Percentiles rank a stretch among this genome's conserved stretches.
Evolutionary conservation across 2,888 invertebrate species (phyloP).

Genomic region (Ochropleura plecta): DNA sequence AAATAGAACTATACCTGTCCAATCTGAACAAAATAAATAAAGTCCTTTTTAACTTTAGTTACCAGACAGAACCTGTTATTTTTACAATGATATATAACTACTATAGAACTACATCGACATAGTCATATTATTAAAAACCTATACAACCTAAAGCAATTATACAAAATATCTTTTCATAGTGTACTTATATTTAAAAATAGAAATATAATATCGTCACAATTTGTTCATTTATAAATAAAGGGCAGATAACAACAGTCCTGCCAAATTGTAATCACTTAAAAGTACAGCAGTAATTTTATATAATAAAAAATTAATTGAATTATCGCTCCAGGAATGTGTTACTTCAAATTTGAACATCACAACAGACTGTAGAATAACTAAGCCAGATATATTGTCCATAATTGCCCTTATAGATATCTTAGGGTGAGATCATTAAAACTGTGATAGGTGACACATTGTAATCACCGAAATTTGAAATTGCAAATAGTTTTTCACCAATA

Average conservation of each 20-base stretch:
- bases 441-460: slow-evolving; percentile 42
- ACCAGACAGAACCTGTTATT: slow-evolving; percentile 82
- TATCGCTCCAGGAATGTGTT: slow-evolving; percentile 76
- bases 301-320: slow-evolving; percentile 43
- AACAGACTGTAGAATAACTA: slow-evolving; percentile 45
- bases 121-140: slow-evolving; percentile 78
- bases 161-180: slow-evolving; percentile 87
- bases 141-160: slow-evolving; percentile 90
- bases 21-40: slow-evolving; percentile 86
- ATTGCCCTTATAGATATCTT: slow-evolving; percentile 45
- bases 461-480: slow-evolving; percentile 42
- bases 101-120: slow-evolving; percentile 78
- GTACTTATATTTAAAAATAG: slow-evolving; percentile 84
- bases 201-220: slow-evolving; percentile 84
- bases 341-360: slow-evolving; percentile 52
- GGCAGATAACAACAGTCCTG: slow-evolving; percentile 71
- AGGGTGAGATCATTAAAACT: slow-evolving; percentile 62
- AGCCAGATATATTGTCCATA: slow-evolving; percentile 50
- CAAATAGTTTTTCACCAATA: slow-evolving; percentile 19
- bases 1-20: slow-evolving; percentile 80
- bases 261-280: slow-evolving; percentile 64
- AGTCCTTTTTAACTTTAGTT: slow-evolving; percentile 80
- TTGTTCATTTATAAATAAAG: slow-evolving; percentile 83
- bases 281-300: slow-evolving; percentile 59
- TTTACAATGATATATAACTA: slow-evolving; percentile 84